Evolutionary conservation across 1,140 invertebrate species (phyloP).

Genomic region (Maconellicoccus hirsutus): DNA sequence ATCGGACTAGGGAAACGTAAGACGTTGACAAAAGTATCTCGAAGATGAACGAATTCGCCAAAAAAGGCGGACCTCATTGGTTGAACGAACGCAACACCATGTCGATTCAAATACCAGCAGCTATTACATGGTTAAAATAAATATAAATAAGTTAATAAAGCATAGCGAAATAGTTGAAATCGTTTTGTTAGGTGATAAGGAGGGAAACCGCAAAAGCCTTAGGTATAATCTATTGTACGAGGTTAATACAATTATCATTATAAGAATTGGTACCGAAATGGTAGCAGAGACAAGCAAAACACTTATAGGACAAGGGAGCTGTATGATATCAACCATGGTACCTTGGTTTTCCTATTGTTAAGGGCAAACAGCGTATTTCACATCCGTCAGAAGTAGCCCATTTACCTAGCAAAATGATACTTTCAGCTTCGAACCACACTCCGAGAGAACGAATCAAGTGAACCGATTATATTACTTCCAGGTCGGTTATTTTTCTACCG

Average conservation of each 20-base stretch:
- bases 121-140: slow-evolving; percentile 13
- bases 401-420: background rate
- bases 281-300: background rate
- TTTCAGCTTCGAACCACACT: background rate
- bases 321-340: no score
- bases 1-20: no score
- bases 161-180: background rate
- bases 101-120: no score
- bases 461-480: slow-evolving; percentile 13
- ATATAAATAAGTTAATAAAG: slow-evolving; percentile 13
- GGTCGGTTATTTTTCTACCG: slow-evolving; percentile 13
- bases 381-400: background rate
- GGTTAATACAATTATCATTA: background rate
- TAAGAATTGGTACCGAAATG: background rate
- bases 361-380: background rate
- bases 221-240: background rate
- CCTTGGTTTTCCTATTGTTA: background rate
- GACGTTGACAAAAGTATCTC: no score
- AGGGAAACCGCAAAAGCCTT: background rate
- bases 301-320: background rate
- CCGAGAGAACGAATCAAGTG: background rate
- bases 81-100: no score
- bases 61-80: no score
- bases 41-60: no score
- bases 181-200: background rate